Evolutionary conservation across 2,797 vertebrate species (phyloP), one percentile per base, ranked within the genome.

Genomic region (Alca torda): DNA sequence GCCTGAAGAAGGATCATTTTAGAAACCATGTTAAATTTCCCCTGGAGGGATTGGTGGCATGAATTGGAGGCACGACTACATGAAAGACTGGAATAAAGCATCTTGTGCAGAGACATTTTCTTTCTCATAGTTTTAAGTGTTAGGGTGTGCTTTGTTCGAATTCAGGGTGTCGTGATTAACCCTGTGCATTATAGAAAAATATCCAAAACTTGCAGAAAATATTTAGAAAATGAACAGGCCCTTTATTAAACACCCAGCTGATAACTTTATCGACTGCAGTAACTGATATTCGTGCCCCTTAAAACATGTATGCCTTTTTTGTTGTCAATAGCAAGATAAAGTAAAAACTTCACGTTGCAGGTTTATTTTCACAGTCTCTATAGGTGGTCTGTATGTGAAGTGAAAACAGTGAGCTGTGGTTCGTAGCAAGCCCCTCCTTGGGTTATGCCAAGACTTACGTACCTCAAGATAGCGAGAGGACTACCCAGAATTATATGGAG

Each of bases 191-290:
- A 60, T 8, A 69, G 35, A 43, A 92, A 48, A 68, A 93, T 56
- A 33, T 4, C 39, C 68, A 3, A 46, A 90, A 91, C 84, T 95
- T 86, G n/a, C 4, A 72, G 26, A 67, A 48, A 89, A 82, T 82
- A 43, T 15, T 78, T 45, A 59, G 54, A 79, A 48, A 78, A 65
- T 35, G 1, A 56, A 53, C 19, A 60, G 78, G 51, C 31, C 70
- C 5, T 81, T 90, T 78, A 24, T 43, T 94, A 41, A 60, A 37
- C 35, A 53, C 19, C 16, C 23, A 39, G 69, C 24, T 90, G 45
- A 77, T 91, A 95, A 98, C 96, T 98, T 97, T 70, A 21, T 63
- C 11, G 43, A 68, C 70, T 92, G 13, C 64, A 30, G 64, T 61
- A 65, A 37, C 19, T 37, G n/a, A 6, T 94, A 75, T 33, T 82